Percentiles rank a stretch among this genome's conserved stretches.
These are phyloP conservation scores for Tragopan temminckii DNA, from an alignment of 2,797 vertebrate genomes.

Conservation along the genomic window DNA sequence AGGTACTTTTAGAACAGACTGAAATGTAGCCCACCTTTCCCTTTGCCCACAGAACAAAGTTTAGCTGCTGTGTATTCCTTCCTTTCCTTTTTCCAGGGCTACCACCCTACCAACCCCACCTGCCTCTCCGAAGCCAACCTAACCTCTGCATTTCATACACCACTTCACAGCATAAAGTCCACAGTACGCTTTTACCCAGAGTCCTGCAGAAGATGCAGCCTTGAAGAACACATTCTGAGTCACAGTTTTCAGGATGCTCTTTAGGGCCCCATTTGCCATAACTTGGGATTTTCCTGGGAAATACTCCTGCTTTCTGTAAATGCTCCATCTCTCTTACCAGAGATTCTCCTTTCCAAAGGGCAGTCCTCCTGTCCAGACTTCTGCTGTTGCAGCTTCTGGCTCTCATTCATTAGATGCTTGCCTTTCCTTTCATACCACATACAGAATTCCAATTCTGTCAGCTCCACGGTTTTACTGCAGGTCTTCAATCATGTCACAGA, in stretches of 20 bases:
- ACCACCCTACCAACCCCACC: background rate
- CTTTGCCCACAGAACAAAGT: background rate
- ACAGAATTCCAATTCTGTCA: slow-evolving; percentile 11
- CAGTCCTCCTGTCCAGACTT: background rate
- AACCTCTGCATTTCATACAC: background rate
- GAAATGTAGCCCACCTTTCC: accelerated
- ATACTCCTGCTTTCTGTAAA: background rate
- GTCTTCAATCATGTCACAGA: slow-evolving; percentile 48
- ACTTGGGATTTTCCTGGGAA: background rate
- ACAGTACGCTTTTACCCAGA: background rate
- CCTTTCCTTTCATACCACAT: background rate
- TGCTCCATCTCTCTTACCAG: background rate
- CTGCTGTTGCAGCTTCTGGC: background rate
- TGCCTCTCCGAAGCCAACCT: background rate
- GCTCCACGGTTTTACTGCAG: slow-evolving; percentile 33
- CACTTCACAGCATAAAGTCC: background rate
- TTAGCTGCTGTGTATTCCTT: background rate
- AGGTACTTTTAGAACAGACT: background rate
- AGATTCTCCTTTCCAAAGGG: background rate
- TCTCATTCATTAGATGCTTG: background rate
- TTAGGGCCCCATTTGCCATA: background rate
- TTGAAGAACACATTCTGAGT: background rate
- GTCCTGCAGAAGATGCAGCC: background rate
- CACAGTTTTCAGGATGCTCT: background rate
- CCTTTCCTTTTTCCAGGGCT: background rate